Base-by-base conservation (phyloP, 2,113 vertebrate species). In the Myotis brandtii region DNA sequence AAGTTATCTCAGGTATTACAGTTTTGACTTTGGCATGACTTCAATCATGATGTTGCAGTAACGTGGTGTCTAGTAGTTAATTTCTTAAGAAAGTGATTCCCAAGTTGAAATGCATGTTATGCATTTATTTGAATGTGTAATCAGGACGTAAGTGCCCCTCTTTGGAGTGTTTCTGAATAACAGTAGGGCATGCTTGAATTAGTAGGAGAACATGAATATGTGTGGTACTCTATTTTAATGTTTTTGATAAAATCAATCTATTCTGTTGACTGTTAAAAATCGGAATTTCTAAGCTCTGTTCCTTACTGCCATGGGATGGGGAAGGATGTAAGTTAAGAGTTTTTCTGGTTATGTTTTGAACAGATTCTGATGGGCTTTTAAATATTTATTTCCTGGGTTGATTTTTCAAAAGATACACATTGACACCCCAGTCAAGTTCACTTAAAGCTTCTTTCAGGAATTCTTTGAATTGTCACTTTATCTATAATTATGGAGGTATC, bases 41-140 rank as follows among this genome's bases (percentile, higher is more conserved):
- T 97, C 82, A 89, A n/a, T 62, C 32, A 54, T 95, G 96, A 95
- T 94, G 59, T 85, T 95, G 72, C 91, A 96, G 59, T 96, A 95
- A 91, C 6, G 7, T 94, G 85, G 72, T 96, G 96, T 96, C 89
- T 83, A 89, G 83, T 89, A 89, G 96, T 97, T 97, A 94, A 97
- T 97, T 97, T 97, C 86, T 96, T 97, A 94, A 96, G 90, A 95
- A 96, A 96, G 93, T 89, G 83, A 97, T 95, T 97, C 86, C 66
- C 59, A 93, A 92, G 91, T 97, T 94, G 93, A 94, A 98, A 96
- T 98, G 91, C 96, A 96, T 97, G 70, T 97, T 96, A 91, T 94
- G 94, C 96, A 97, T 97, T 96, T 97, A 97, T 97, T 98, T 98
- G 96, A 97, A 98, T 98, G 86, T 92, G 91, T 97, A 97, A 98